Evolutionary conservation across 2,113 vertebrate genomes (phyloP), one percentile per base, ranked within the genome.

Genomic region (Chaetura pelagica): DNA sequence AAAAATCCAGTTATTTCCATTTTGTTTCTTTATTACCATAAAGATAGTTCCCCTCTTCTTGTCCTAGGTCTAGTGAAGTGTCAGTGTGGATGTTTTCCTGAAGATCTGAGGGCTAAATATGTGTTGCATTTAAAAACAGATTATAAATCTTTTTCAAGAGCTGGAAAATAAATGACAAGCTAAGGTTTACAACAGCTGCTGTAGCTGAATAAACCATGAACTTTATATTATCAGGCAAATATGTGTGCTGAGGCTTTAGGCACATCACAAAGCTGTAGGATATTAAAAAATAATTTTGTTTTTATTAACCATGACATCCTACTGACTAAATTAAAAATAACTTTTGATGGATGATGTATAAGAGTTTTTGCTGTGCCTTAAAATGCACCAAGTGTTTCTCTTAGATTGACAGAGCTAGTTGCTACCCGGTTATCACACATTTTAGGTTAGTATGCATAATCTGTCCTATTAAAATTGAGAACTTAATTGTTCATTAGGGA

Each of bases 171-270:
- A 95, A 95, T 92, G 54, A 83, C 74, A 97, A 76, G 61, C 58
- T 72, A 81, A 66, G 15, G 57, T 96, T 95, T 97, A 74, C 64
- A 97, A 86, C 88, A 96, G 73, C 48, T 96, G 66, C 77, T 95
- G 61, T 89, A 55, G 59, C 46, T 97, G 88, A 97, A 97, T 96
- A 96, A 97, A 95, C 91, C 84, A 97, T 95, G 78, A 97, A 96
- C 81, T 93, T 92, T 90, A 83, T 95, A 93, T 95, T 96, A 84
- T 90, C 62, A 86, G 38, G 78, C 49, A n/a, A 91, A 49, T 95
- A 84, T 87, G 61, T 92, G 42, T 88, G 57, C 51, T 84, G 94
- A 93, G 55, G 71, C 44, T 94, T 87, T 74, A 95, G 84, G 93
- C 76, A 83, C 40, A 93, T 87, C 46, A 93, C 73, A 87, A 90